Evolutionary conservation across 2,888 invertebrate genomes (phyloP), one percentile per base, ranked within the genome.

Genomic region (Nebria brevicollis): DNA sequence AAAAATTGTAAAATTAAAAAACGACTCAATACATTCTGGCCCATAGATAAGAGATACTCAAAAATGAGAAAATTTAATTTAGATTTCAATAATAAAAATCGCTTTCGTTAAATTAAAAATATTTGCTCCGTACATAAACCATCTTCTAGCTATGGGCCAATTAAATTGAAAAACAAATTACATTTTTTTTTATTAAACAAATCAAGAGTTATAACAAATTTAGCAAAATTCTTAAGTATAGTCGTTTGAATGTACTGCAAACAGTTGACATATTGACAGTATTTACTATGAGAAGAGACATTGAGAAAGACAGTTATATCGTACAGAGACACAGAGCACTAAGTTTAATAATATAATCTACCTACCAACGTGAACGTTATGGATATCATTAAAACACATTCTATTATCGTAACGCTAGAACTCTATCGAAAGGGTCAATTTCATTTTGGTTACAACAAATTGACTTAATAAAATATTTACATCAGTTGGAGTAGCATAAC

Each of bases 201-300:
- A 54, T 11, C 54, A 54, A 4, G 34, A 2, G 34, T 34, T 34
- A 54, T 54, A 54, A 54, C 54, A 54, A 54, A 54, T 54, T 8
- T 13, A 6, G 13, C 54, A 54, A 43, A 8, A 7, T 54, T 54
- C 13, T 8, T 7, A 54, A 54, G 4, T 54, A 54, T 54, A 54
- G 54, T 54, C 54, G 54, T 8, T 54, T 8, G 4, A 2, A 3
- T 54, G 54, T 54, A 54, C 54, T 8, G 11, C 54, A 54, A 54
- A 8, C 54, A 54, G 54, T 54, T 54, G 54, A 54, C 54, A 7
- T 54, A 54, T 54, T 54, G 54, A 54, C 54, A 54, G 13, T 54
- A 75, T 80, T 80, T 75, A 80, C 80, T 80, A 80, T 80, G 75
- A 80, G 72, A 79, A 75, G 79, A 78, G 66, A 78, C 78, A 78